Base-by-base conservation (phyloP, 2,888 invertebrate genomes). In the Tineola bisselliella region DNA sequence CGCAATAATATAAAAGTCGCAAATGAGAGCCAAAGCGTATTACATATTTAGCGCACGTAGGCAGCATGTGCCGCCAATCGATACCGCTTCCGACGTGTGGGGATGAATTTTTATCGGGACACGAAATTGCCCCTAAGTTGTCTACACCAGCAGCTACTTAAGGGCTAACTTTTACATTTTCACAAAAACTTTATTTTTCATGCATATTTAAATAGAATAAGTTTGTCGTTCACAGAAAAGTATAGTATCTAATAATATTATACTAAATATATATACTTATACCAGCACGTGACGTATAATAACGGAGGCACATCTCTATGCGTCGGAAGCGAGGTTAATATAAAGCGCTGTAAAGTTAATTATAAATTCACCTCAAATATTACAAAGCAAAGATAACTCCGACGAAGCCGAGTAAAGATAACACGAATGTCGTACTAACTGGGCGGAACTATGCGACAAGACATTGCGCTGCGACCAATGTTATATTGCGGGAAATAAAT, bases 101-200 rank as follows among this genome's bases (percentile, higher is more conserved):
- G 48, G 48, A 13, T 48, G 48, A 48, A 48, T 48, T 48, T 48
- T 48, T 48, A 48, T 48, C 48, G 8, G 48, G n/a, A 48, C 48
- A 48, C 48, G 48, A 48, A 15, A 48, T 48, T 48, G 48, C 15
- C 15, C 48, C 48, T 48, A 48, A 48, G 2, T 48, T n/a, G 15
- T 48, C 13, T 48, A 10, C 48, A 48, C 15, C 3, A 48, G 15
- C 38, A 10, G 38, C 10, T 10, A 38, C 2, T 38, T 38, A n/a
- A 38, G 11, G 38, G 38, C 10, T 10, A 38, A 38, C 38, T 6
- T 38, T 38, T 25, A 2, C 2, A 38, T 10, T 10, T 38, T 38
- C 10, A 38, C 38, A 25, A 25, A 25, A 25, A 25, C 25, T 25
- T 25, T 25, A 6, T 25, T 25, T 6, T 25, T 25, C 6, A 25